Evolutionary conservation across 2,113 vertebrate species (phyloP).

Genomic region (Tragelaphus scriptus): DNA sequence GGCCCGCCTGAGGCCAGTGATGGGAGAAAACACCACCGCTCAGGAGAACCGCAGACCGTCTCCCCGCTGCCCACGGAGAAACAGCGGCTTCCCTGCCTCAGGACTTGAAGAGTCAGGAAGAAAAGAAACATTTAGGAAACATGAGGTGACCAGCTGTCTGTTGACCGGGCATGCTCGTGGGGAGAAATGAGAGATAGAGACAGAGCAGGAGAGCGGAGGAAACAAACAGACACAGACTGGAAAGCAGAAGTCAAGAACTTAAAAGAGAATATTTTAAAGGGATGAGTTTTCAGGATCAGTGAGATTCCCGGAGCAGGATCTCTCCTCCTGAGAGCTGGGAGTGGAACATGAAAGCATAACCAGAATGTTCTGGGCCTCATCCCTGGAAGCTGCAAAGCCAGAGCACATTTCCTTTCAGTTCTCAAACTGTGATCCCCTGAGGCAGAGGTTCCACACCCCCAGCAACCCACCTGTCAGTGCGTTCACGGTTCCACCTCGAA

Average conservation of each 20-base stretch:
- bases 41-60: not conserved
- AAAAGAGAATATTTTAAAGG: not conserved
- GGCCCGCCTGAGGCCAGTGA: not conserved
- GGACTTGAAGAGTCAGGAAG: not conserved
- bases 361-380: not conserved
- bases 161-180: rapidly evolving
- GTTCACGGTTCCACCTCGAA: rapidly evolving
- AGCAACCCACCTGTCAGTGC: too few relatives aligned
- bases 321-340: not conserved
- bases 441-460: not conserved
- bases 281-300: not conserved
- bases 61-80: not conserved
- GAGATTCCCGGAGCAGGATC: rapidly evolving
- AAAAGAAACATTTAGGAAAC: not conserved
- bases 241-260: not conserved
- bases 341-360: not conserved
- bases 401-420: not conserved
- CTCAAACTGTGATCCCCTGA: not conserved
- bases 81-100: not conserved
- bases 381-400: not conserved
- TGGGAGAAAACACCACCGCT: not conserved
- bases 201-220: not conserved
- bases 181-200: not conserved
- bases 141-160: not conserved
- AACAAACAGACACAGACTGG: not conserved